Base-by-base conservation (phyloP, 2,113 vertebrate genomes). In the Gulo gulo region DNA sequence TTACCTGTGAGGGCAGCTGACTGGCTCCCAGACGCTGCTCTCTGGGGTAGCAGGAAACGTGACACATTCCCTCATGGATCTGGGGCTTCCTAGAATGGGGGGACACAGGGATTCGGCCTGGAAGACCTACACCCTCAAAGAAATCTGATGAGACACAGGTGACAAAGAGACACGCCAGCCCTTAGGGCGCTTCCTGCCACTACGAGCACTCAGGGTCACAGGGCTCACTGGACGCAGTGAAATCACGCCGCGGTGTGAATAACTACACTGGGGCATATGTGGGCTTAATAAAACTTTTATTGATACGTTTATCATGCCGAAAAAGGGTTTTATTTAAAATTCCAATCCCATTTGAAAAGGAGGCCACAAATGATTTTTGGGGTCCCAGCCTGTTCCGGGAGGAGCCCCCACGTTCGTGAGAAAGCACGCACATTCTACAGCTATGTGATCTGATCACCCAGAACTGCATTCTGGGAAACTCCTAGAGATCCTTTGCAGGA, bases 311-410 rank as follows among this genome's bases (percentile, higher is more conserved):
- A 97, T 96, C 91, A 97, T 34, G 96, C 80, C 97, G 92, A 61
- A 76, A 92, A 90, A 10, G 12, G 13, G 81, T 94, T 97, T 93
- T 95, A 95, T 96, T 97, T 98, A 95, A 98, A 97, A 98, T 97
- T 97, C 83, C 89, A 87, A 96, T 61, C 78, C 95, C 95, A 97
- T 94, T 98, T 87, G 97, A 94, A 95, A 97, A 92, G 96, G 65
- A 95, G 90, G 61, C 16, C 81, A 91, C 79, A 92, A 91, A 96
- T 80, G 31, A 74, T 50, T 45, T 15, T 45, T 9, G 93, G 86
- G 94, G 82, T 87, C 52, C 83, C 87, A 89, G 91, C 95, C 90
- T 93, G 73, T 52, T 92, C 45, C 20, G 26, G 73, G 82, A 94
- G 95, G 85, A 84, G 73, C 94, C 42, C 87, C 76, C 12, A 0